These are phyloP conservation scores for Orthonevra nobilis DNA, from an alignment of 2,888 invertebrate species.

Conservation along the genomic window DNA sequence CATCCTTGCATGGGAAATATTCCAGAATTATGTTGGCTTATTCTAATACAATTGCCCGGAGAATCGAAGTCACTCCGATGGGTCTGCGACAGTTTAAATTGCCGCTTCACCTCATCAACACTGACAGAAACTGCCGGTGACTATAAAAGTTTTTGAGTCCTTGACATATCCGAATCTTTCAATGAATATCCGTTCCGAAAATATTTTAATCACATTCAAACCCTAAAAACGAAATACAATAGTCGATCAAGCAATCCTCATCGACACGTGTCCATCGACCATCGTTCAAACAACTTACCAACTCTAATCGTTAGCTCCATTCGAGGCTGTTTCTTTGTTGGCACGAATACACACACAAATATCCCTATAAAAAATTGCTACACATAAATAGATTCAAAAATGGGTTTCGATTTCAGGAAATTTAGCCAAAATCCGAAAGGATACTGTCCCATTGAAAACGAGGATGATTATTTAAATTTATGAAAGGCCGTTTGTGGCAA, in stretches of 20 bases:
- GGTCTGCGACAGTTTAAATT: too few relatives aligned
- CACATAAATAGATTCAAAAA: neutral
- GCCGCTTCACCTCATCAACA: too few relatives aligned
- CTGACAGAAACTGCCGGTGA: too few relatives aligned
- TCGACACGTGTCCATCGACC: constrained; percentile 38
- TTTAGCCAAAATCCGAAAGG: constrained; percentile 24
- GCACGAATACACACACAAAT: constrained; percentile 11
- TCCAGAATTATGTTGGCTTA: too few relatives aligned
- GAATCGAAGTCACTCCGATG: too few relatives aligned
- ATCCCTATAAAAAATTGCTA: too few relatives aligned
- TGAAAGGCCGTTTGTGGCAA: constrained; percentile 5
- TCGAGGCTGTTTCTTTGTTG: constrained; percentile 50
- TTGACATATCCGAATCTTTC: too few relatives aligned
- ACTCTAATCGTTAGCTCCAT: constrained; percentile 52
- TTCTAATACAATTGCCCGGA: too few relatives aligned
- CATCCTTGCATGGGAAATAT: too few relatives aligned
- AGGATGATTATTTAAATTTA: constrained; percentile 57
- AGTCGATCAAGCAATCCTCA: neutral
- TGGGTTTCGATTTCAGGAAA: neutral
- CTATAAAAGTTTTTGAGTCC: too few relatives aligned
- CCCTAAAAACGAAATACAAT: neutral
- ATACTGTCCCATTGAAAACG: constrained; percentile 23
- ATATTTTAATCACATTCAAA: too few relatives aligned
- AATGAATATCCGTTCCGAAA: too few relatives aligned
- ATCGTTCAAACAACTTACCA: constrained; percentile 31